A percentile compares a stretch with the other conserved stretches of the same genome.
These are phyloP conservation scores for Drosophila orosa DNA, from an alignment of 1,140 invertebrate species.

Conservation along the genomic window DNA sequence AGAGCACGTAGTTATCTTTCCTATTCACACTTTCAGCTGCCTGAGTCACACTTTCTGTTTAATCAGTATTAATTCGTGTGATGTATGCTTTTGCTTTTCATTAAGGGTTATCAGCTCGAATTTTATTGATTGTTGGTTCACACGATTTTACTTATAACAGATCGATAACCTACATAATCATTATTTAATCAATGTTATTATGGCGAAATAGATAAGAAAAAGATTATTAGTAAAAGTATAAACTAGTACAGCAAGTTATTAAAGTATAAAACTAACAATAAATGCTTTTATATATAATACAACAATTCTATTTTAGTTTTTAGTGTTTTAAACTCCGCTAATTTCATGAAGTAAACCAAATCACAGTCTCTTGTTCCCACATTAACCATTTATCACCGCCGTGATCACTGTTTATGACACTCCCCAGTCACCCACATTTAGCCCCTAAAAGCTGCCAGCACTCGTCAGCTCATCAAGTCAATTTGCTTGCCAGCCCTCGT, in stretches of 20 bases:
- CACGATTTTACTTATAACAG: conserved; percentile 10
- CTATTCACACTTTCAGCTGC: background rate
- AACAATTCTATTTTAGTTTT: background rate
- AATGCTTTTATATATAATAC: background rate
- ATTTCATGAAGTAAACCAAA: background rate
- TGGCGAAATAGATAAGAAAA: background rate
- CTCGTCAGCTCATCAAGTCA: conserved; percentile 49
- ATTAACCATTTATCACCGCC: conserved; percentile 3
- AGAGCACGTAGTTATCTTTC: conserved; percentile 7
- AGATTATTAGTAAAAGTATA: background rate
- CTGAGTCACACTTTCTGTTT: conserved; percentile 12
- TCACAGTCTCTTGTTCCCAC: background rate
- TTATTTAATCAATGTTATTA: conserved; percentile 6
- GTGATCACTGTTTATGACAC: conserved; percentile 24
- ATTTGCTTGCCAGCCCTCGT: conserved; percentile 66
- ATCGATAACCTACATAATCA: conserved; percentile 15
- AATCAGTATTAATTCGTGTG: conserved; percentile 15
- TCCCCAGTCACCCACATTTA: background rate
- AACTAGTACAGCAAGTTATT: background rate
- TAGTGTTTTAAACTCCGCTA: background rate
- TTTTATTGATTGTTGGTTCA: conserved; percentile 19
- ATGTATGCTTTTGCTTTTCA: conserved; percentile 23
- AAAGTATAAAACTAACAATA: background rate
- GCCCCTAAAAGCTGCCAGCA: conserved; percentile 6
- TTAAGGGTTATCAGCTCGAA: conserved; percentile 12